These are phyloP conservation scores for Trinectes maculatus DNA, from an alignment of 2,113 vertebrate species.

Conservation along the genomic window DNA sequence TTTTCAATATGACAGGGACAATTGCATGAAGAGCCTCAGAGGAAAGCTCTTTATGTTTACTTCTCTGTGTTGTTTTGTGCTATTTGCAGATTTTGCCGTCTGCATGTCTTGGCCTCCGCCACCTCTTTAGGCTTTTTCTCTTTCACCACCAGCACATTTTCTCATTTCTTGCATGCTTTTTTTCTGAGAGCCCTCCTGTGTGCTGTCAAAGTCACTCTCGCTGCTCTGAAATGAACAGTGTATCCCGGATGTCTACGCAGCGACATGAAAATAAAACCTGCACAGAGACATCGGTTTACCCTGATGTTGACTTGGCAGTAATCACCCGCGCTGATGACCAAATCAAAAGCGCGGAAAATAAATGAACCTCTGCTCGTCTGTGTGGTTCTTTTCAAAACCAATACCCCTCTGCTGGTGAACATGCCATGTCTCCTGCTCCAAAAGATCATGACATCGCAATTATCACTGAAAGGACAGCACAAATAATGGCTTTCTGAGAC, in stretches of 20 bases:
- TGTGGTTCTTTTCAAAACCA: constrained; percentile 46
- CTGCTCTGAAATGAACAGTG: constrained; percentile 19
- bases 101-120: constrained; percentile 38
- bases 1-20: constrained; percentile 53
- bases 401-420: constrained; percentile 15
- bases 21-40: constrained; percentile 39
- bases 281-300: constrained; percentile 36
- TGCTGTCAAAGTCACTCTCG: constrained; percentile 38
- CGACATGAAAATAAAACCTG: constrained; percentile 28
- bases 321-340: constrained; percentile 50
- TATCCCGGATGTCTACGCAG: constrained; percentile 19
- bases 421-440: constrained; percentile 11
- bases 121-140: constrained; percentile 12
- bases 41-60: constrained; percentile 47
- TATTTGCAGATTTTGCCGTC: constrained; percentile 29
- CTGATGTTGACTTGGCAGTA: constrained; percentile 45
- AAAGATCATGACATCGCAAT: constrained; percentile 30
- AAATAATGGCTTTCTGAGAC: constrained; percentile 21
- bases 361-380: constrained; percentile 43
- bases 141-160: constrained; percentile 38
- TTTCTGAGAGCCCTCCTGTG: constrained; percentile 17
- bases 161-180: constrained; percentile 30
- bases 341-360: constrained; percentile 54
- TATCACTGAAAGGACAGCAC: constrained; percentile 13
- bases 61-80: constrained; percentile 4